Evolutionary conservation across 2,113 vertebrate species (phyloP), one percentile per base, ranked within the genome.

Genomic region (Psilopogon haemacephalus): DNA sequence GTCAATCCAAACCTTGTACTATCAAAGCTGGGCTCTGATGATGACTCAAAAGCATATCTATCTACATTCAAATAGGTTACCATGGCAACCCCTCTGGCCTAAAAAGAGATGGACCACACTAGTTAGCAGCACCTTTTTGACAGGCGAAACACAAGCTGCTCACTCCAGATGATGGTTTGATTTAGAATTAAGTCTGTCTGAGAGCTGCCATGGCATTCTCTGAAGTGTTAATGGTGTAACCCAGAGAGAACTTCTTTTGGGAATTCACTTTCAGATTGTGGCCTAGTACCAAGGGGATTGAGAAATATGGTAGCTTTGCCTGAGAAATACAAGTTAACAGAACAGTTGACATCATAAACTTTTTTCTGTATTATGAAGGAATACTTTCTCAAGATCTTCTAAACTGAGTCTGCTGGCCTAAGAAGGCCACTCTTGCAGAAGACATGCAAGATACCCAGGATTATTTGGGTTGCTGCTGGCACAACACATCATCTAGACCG

Each of bases 71-170:
- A 95, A 85, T 8, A 74, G 59, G 93, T 95, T 91, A 46, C 95
- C 85, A 95, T 94, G 88, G 79, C 89, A 96, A 95, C 91, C 35
- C 63, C 91, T 82, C 91, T 91, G 93, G 94, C 95, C 95, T 95
- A 91, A 93, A 95, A 92, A 92, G 94, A 94, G 93, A 76, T 95
- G 94, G 95, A 95, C 95, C 95, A 95, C 95, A 87, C 79, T 48
- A 87, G 94, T 92, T 44, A 94, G 94, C 95, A 95, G 95, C 93
- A 94, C 95, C 94, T 95, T 95, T 96, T 69, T 91, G 94, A 87
- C 94, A 95, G 94, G 95, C 50, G 78, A 95, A 95, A 95, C 95
- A 96, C 95, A 94, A 94, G 94, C 94, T 96, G 90, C 93, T 96
- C 77, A 46, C 88, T 94, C 92, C 95, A 96, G 92, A 93, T 77